phyloP scores from a whole-genome alignment of 1,140 invertebrate species.

The Diorhabda carinulata region DNA sequence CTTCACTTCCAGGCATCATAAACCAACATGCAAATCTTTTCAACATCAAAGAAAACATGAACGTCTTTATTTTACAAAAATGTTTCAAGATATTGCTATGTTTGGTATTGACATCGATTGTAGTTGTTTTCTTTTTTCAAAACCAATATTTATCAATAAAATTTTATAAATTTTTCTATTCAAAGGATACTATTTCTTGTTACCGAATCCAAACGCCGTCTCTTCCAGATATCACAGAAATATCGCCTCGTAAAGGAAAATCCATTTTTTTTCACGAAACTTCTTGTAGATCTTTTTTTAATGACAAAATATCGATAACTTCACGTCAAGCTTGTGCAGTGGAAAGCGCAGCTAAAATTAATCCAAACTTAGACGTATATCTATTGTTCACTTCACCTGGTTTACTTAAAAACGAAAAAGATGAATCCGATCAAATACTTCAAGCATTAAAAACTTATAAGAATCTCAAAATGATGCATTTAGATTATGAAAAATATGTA shows the following conservation, averaged over 20 bases:
- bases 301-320: slow-evolving; percentile 47
- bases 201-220: slow-evolving; percentile 20
- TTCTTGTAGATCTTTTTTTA: slow-evolving; percentile 46
- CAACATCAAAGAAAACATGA: not conserved
- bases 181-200: slow-evolving; percentile 24
- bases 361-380: slow-evolving; percentile 57
- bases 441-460: slow-evolving; percentile 51
- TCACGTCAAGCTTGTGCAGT: slow-evolving; percentile 62
- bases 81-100: not conserved
- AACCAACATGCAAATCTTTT: too few relatives aligned
- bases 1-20: too few relatives aligned
- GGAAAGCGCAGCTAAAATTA: slow-evolving; percentile 61
- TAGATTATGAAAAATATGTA: slow-evolving; percentile 57
- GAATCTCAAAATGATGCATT: slow-evolving; percentile 57
- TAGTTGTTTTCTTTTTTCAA: not conserved
- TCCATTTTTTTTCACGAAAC: slow-evolving; percentile 47
- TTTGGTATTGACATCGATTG: not conserved
- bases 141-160: slow-evolving; percentile 6
- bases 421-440: slow-evolving; percentile 45
- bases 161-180: slow-evolving; percentile 23
- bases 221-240: slow-evolving; percentile 34
- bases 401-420: slow-evolving; percentile 41
- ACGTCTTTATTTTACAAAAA: not conserved
- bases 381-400: slow-evolving; percentile 55
- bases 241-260: slow-evolving; percentile 33